phyloP scores from a whole-genome alignment of 2,797 vertebrate genomes.

The Falco biarmicus region DNA sequence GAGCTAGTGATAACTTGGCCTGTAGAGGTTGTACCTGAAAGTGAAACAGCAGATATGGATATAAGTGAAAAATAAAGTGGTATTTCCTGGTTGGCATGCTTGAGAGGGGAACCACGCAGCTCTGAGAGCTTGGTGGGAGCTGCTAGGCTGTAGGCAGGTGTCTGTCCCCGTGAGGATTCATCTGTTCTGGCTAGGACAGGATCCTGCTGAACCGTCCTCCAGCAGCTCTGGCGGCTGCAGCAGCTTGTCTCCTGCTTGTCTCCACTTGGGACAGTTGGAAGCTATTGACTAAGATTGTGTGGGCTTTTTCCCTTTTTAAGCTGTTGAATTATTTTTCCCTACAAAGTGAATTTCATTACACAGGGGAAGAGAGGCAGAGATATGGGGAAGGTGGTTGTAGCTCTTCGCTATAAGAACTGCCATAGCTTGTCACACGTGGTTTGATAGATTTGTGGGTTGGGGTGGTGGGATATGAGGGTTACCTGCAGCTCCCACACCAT shows the following conservation, averaged over 20 bases:
- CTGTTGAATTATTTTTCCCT: neutral
- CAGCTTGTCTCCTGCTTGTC: neutral
- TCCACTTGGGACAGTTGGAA: neutral
- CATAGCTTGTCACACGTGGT: accelerated
- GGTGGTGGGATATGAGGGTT: no score
- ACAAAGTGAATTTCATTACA: neutral
- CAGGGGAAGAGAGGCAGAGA: neutral
- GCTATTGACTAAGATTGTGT: neutral
- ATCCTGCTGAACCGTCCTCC: neutral
- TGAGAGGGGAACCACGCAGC: neutral
- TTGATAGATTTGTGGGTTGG: neutral
- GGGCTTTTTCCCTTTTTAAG: neutral
- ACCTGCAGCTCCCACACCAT: no score
- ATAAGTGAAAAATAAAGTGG: neutral
- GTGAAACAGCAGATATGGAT: neutral
- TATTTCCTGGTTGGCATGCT: neutral
- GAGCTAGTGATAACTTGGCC: neutral
- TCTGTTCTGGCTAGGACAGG: neutral
- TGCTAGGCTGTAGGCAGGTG: neutral
- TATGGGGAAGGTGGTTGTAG: accelerated
- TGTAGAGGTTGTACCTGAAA: neutral
- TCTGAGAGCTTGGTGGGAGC: neutral
- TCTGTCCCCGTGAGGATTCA: accelerated
- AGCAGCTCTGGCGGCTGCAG: neutral
- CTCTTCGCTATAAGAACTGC: accelerated